These are phyloP conservation scores for Barbus barbus DNA, from an alignment of 2,113 vertebrate genomes.

Conservation along the genomic window DNA sequence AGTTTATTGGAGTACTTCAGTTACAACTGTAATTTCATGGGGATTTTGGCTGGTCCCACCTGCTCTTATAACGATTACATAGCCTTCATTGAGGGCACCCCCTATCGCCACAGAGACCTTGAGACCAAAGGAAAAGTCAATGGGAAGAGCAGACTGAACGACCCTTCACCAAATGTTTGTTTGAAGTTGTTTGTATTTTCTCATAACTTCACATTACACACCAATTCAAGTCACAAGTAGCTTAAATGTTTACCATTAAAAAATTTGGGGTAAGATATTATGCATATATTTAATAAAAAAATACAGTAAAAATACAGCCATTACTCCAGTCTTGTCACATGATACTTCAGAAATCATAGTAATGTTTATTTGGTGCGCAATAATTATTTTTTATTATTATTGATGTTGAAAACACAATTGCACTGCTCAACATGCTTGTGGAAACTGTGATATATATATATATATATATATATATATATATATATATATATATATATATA, in stretches of 20 bases:
- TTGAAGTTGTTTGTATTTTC: not conserved
- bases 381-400: no score
- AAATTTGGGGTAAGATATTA: not conserved
- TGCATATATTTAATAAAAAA: not conserved
- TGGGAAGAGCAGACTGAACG: constrained; percentile 72
- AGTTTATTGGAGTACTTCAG: constrained; percentile 93
- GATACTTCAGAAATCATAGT: no score
- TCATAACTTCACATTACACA: not conserved
- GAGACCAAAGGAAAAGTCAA: constrained; percentile 76
- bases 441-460: no score
- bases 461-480: no score
- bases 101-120: constrained; percentile 72
- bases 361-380: no score
- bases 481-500: no score
- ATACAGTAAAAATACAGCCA: not conserved
- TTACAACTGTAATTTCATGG: constrained; percentile 97
- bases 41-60: constrained; percentile 90
- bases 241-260: not conserved
- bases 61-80: constrained; percentile 96
- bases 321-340: no score
- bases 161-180: constrained; percentile 87
- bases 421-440: no score
- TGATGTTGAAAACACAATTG: no score
- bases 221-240: not conserved
- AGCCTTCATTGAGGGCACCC: constrained; percentile 90